These are phyloP conservation scores for Papilio protenor DNA, from an alignment of 2,888 invertebrate species.

Conservation along the genomic window DNA sequence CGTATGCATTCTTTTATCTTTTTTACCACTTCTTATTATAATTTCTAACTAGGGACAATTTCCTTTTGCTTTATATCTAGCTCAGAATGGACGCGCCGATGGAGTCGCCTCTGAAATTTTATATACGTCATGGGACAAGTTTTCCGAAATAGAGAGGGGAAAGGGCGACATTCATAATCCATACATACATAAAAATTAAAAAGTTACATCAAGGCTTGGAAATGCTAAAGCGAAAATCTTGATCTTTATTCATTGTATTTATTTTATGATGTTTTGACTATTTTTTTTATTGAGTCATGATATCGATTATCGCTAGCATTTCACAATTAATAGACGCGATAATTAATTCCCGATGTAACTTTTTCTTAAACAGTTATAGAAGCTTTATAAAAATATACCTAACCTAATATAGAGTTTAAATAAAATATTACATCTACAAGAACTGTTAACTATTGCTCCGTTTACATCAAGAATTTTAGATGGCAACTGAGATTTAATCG, in stretches of 20 bases:
- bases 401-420: conserved; percentile 58
- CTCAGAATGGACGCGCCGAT: conserved; percentile 75
- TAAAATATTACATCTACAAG: conserved; percentile 56
- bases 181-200: conserved; percentile 53
- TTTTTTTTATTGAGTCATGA: background rate
- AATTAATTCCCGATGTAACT: conserved; percentile 59
- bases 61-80: conserved; percentile 80
- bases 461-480: conserved; percentile 15
- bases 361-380: conserved; percentile 30
- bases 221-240: conserved; percentile 50
- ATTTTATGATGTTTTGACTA: background rate
- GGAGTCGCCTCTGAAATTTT: conserved; percentile 80
- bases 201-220: conserved; percentile 60
- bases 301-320: conserved; percentile 47
- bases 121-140: conserved; percentile 52
- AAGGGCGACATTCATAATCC: conserved; percentile 67
- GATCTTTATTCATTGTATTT: conserved; percentile 15
- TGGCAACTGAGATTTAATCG: conserved; percentile 52
- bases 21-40: conserved; percentile 59
- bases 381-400: conserved; percentile 74
- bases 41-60: conserved; percentile 59
- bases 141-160: conserved; percentile 50
- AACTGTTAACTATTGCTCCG: conserved; percentile 38
- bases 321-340: conserved; percentile 72
- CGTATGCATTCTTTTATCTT: conserved; percentile 80